Percentiles rank a stretch among this genome's conserved stretches.
These are phyloP conservation scores for Drosophila sucinea DNA, from an alignment of 1,140 invertebrate genomes.

Conservation along the genomic window DNA sequence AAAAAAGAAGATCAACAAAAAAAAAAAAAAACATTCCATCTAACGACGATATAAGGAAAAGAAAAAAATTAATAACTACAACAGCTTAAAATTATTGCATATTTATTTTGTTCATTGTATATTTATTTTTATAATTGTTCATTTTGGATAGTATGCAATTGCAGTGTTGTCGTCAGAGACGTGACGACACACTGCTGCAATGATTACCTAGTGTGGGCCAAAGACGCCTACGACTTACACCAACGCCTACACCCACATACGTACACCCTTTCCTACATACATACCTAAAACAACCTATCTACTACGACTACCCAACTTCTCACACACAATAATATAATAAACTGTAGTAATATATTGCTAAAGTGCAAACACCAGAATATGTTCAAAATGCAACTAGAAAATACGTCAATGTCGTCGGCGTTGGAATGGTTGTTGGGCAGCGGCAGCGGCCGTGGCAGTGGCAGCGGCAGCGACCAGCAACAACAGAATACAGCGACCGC, in stretches of 20 bases:
- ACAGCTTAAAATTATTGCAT: conserved; percentile 25
- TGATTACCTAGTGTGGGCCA: conserved; percentile 64
- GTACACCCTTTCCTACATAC: conserved; percentile 5
- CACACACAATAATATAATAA: conserved; percentile 10
- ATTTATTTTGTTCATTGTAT: conserved; percentile 11
- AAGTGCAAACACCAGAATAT: conserved; percentile 33
- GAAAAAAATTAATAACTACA: conserved; percentile 2
- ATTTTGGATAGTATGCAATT: conserved; percentile 7
- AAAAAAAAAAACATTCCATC: conserved; percentile 61
- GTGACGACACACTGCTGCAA: conserved; percentile 30
- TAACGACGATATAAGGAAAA: conserved; percentile 34
- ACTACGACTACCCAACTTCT: neutral
- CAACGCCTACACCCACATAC: neutral
- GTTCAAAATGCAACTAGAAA: conserved; percentile 30
- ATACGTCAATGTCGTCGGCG: neutral
- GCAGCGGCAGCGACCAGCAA: neutral
- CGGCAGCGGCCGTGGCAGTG: neutral
- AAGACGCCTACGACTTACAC: conserved; percentile 6
- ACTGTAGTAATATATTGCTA: conserved; percentile 7
- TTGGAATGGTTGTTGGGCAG: neutral
- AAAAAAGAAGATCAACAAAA: conserved; percentile 22
- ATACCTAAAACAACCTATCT: neutral
- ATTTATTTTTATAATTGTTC: neutral
- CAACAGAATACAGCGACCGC: neutral
- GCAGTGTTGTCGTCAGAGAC: conserved; percentile 11